These are phyloP conservation scores for Portunus trituberculatus DNA, from an alignment of 1,140 invertebrate genomes.

Conservation along the genomic window DNA sequence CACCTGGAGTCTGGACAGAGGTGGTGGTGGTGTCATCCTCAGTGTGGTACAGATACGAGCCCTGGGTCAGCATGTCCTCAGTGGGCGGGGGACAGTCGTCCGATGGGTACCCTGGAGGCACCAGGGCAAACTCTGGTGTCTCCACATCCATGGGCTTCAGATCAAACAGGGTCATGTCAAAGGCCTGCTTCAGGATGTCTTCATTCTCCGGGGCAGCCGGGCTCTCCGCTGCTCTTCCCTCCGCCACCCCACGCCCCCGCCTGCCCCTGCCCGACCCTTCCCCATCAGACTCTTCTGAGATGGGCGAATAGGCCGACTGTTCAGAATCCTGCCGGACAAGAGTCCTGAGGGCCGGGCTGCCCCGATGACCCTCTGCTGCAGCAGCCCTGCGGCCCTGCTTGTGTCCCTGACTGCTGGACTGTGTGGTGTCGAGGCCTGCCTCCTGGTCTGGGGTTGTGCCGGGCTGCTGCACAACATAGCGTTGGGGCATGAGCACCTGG, in stretches of 20 bases:
- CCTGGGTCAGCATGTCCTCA: not conserved
- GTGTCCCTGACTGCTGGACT: constrained; percentile 9
- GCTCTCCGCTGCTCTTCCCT: not conserved
- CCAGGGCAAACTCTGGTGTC: not conserved
- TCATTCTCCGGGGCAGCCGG: not conserved
- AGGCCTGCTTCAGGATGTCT: constrained; percentile 63
- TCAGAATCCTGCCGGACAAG: constrained; percentile 58
- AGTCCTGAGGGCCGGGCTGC: not conserved
- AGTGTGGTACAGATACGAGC: not conserved
- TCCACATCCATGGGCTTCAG: constrained; percentile 49
- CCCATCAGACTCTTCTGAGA: constrained; percentile 66
- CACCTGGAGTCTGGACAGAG: not conserved
- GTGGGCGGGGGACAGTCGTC: not conserved
- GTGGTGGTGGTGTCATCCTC: not conserved
- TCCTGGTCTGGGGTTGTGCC: not conserved
- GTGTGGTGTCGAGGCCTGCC: not conserved
- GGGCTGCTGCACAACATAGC: constrained; percentile 26
- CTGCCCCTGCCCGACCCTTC: constrained; percentile 51
- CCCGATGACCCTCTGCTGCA: not conserved
- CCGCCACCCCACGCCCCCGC: not conserved
- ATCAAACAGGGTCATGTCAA: constrained; percentile 54
- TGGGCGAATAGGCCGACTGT: constrained; percentile 61
- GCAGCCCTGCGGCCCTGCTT: not conserved
- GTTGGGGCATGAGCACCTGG: constrained; percentile 45
- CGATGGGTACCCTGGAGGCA: not conserved